phyloP scores from a whole-genome alignment of 2,797 vertebrate genomes.

The Cottoperca gobio region DNA sequence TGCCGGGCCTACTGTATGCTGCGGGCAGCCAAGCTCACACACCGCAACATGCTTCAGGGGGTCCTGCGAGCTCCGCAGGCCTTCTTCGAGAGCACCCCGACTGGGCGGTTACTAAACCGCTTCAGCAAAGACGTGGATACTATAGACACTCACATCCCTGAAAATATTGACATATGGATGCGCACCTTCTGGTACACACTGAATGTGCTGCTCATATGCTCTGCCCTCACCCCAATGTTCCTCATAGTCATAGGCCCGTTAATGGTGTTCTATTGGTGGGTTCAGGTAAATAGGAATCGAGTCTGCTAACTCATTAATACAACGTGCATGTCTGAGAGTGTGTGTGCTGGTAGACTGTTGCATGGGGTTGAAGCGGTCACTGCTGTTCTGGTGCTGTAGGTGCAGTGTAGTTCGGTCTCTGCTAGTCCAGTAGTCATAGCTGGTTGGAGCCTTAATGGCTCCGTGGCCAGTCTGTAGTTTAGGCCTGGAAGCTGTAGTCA shows the following conservation, averaged over 20 bases:
- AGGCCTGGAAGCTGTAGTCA: slow-evolving; percentile 28
- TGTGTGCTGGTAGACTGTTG: slow-evolving; percentile 57
- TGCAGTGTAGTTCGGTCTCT: slow-evolving; percentile 57
- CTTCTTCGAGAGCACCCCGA: slow-evolving; percentile 88
- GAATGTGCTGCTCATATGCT: slow-evolving; percentile 89
- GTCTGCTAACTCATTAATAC: slow-evolving; percentile 84
- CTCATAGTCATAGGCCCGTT: slow-evolving; percentile 88
- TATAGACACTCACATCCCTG: slow-evolving; percentile 86
- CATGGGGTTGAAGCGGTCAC: slow-evolving; percentile 46
- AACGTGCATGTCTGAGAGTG: slow-evolving; percentile 70
- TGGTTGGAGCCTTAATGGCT: background rate
- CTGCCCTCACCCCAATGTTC: slow-evolving; percentile 88
- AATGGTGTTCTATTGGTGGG: slow-evolving; percentile 90
- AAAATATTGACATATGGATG: slow-evolving; percentile 90
- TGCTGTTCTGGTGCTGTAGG: slow-evolving; percentile 65
- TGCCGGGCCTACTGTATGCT: slow-evolving; percentile 85
- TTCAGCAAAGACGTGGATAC: slow-evolving; percentile 89
- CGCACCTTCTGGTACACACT: slow-evolving; percentile 90
- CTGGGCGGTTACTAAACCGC: slow-evolving; percentile 87
- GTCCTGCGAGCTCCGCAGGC: slow-evolving; percentile 85
- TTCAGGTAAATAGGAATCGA: slow-evolving; percentile 88
- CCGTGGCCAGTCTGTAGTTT: slow-evolving; percentile 18
- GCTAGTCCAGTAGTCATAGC: slow-evolving; percentile 39
- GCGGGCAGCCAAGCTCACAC: slow-evolving; percentile 81
- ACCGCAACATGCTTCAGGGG: slow-evolving; percentile 84